Evolutionary conservation across 2,797 vertebrate genomes (phyloP).

Genomic region (Pseudochaenichthys georgianus): DNA sequence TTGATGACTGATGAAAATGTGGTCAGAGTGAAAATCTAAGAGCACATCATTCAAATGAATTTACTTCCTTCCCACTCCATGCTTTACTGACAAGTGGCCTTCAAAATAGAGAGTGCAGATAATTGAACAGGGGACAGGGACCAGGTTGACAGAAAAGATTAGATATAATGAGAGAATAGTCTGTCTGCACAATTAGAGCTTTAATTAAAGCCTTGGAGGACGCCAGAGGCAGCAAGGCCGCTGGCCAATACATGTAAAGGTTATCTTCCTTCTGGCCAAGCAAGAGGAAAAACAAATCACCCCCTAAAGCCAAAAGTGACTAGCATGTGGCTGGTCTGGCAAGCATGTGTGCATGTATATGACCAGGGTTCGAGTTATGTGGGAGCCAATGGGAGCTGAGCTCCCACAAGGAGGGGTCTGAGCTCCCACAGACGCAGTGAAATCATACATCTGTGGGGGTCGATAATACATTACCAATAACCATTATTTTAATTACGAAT

Average conservation of each 20-base stretch:
- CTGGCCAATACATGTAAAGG: slow-evolving; percentile 67
- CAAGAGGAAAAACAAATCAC: slow-evolving; percentile 37
- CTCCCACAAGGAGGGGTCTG: too few species aligned
- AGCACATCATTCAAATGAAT: slow-evolving; percentile 28
- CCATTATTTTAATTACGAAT: too few species aligned
- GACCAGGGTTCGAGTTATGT: too few species aligned
- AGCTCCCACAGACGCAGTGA: too few species aligned
- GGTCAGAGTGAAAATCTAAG: slow-evolving; percentile 3
- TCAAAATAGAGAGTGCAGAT: slow-evolving; percentile 48
- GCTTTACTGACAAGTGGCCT: slow-evolving; percentile 30
- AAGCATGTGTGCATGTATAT: neutral
- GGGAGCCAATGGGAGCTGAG: too few species aligned
- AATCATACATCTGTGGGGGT: too few species aligned
- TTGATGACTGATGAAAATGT: neutral
- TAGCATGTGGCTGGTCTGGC: slow-evolving; percentile 2
- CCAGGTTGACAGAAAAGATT: slow-evolving; percentile 72
- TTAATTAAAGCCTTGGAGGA: slow-evolving; percentile 76
- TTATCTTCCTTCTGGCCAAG: slow-evolving; percentile 63
- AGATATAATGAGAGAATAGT: slow-evolving; percentile 66
- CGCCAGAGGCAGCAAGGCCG: slow-evolving; percentile 29
- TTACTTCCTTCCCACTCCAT: slow-evolving; percentile 17
- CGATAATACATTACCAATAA: too few species aligned
- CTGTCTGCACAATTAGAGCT: slow-evolving; percentile 69
- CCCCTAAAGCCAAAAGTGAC: slow-evolving; percentile 14
- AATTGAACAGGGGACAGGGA: slow-evolving; percentile 66